Evolutionary conservation across 2,888 invertebrate species (phyloP), one percentile per base, ranked within the genome.

Genomic region (Unio delphinus): DNA sequence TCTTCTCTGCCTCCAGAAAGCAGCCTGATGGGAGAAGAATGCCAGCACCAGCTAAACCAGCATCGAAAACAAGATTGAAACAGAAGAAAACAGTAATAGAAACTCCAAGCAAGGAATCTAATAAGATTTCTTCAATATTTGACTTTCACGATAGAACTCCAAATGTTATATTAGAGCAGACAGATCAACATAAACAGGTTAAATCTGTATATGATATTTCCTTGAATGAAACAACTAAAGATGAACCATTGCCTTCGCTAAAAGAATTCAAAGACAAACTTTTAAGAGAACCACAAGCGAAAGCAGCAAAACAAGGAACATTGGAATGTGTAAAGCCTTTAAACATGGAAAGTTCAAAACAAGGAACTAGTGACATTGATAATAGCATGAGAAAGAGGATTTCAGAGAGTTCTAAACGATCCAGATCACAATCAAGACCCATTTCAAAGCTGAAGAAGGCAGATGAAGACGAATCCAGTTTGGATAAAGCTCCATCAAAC

Each of bases 1-100:
- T 80, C 28, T 86, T 83, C 72, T 74, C 80, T 62, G 84, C 80
- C 6, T 71, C 78, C 11, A 75, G 86, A 58, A 86, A 84, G 61
- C 80, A 83, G 23, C 69, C 74, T 4, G 84, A 84, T 76, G 86
- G 85, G 15, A 75, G 77, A 20, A 76, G 86, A 28, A 82, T 84
- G 69, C 78, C 78, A 54, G 78, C 84, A 17, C 84, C 83, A 23
- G 72, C 77, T 28, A 80, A 82, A 64, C 62, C 68, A 6, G 55
- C 67, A 7, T 64, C 62, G 0, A 67, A 70, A 55, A 73, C 80
- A 1, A 70, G 72, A 23, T 76, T 45, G 45, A 45, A 45, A 11
- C 45, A 11, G 45, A 45, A 45, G 3, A 45, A 45, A 45, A 8
- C 45, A 45, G 45, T 45, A 45, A 45, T 63, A 64, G n/a, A 72